These are phyloP conservation scores for Danaus chrysippus DNA, from an alignment of 2,888 invertebrate species.

Conservation along the genomic window DNA sequence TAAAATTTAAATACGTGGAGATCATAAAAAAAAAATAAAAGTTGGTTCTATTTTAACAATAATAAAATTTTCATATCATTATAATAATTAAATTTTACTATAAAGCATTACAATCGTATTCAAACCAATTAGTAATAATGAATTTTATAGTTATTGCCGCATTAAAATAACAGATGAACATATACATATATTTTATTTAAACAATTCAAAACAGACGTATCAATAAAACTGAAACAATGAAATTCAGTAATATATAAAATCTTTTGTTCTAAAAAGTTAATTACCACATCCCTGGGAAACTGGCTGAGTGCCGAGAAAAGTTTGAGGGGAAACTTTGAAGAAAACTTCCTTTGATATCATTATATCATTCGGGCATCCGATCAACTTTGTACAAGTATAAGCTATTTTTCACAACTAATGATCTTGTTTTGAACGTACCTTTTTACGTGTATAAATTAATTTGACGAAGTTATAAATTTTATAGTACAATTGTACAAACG, in stretches of 20 bases:
- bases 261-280: conserved; percentile 12
- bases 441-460: conserved; percentile 8
- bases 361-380: conserved; percentile 9
- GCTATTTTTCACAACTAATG: background rate
- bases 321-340: conserved; percentile 8
- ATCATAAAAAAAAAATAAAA: too few relatives aligned
- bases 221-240: conserved; percentile 1
- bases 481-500: conserved; percentile 9
- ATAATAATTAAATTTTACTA: too few relatives aligned
- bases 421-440: background rate
- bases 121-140: too few relatives aligned
- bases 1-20: too few relatives aligned
- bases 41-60: too few relatives aligned
- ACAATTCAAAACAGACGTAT: background rate
- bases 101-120: too few relatives aligned
- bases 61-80: too few relatives aligned
- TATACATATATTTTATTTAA: background rate
- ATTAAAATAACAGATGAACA: too few relatives aligned
- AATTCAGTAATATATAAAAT: conserved; percentile 4
- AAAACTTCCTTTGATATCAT: conserved; percentile 14
- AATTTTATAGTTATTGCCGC: too few relatives aligned
- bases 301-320: conserved; percentile 17
- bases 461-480: conserved; percentile 4
- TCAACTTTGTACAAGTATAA: background rate
- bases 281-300: conserved; percentile 13